Base-by-base conservation (phyloP, 2,113 vertebrate genomes). In the Polypterus bichir region DNA sequence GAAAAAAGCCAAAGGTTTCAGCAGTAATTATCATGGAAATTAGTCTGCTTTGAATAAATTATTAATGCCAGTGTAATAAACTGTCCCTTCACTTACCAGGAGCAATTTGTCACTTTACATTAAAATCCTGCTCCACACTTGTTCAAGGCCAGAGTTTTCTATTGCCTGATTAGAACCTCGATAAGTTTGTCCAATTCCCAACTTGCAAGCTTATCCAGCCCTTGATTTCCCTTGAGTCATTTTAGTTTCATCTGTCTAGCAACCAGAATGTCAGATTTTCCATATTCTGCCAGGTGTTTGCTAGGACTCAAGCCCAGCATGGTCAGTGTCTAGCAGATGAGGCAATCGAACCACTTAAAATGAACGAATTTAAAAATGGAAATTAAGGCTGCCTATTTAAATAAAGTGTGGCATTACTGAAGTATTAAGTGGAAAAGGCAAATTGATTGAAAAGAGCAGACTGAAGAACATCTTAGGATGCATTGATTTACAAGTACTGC, bases 91-190 rank as follows among this genome's bases (percentile, higher is more conserved):
- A 70, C 11, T 46, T 76, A 76, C 68, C 54, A 4, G 64, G 63
- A 72, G 48, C 62, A 76, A 71, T 59, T 65, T 74, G 8, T 71
- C 57, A 64, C 61, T 70, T 72, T 62, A 48, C 49, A 72, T 70
- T 61, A 73, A 63, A 73, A 71, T 46, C 56, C 3, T 64, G 52
- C 55, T n/a, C 55, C 60, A 59, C 47, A 65, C 6, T 64, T 71
- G 53, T 59, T 67, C 48, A 63, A 44, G n/a, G 54, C 9, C 65
- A 66, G 64, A 67, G 6, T 5, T 54, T 62, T 60, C 60, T 63
- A 27, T 46, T 68, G 55, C 47, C 65, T 71, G 67, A 68, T 75
- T 66, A 67, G 47, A 59, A 68, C 67, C 54, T 4, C 68, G 57
- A 63, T 47, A 71, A 72, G 11, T 49, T 59, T 9, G 49, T 64